These are phyloP conservation scores for Orussus abietinus DNA, from an alignment of 1,140 invertebrate species.

Conservation along the genomic window DNA sequence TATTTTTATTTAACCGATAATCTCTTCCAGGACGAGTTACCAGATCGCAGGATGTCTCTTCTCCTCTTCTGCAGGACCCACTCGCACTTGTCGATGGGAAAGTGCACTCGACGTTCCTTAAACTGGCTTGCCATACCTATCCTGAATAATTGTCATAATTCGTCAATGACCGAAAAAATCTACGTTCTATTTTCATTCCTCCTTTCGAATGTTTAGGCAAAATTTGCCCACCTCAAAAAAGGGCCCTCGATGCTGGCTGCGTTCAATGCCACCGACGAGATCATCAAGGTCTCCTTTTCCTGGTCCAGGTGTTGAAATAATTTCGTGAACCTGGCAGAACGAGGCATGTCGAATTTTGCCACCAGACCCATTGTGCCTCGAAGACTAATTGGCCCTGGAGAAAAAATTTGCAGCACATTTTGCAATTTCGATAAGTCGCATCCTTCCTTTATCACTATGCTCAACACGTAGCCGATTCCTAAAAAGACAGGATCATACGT, in stretches of 20 bases:
- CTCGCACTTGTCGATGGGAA: conserved; percentile 17
- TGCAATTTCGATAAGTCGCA: conserved; percentile 16
- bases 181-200: conserved; percentile 6
- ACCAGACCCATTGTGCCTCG: conserved; percentile 21
- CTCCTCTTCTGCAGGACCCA: conserved; percentile 20
- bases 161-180: conserved; percentile 1
- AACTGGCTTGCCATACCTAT: conserved; percentile 23
- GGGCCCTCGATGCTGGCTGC: conserved; percentile 24
- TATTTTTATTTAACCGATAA: background rate
- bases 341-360: conserved; percentile 22
- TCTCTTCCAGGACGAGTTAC: conserved; percentile 11
- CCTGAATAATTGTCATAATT: too few species aligned
- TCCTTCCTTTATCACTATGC: conserved; percentile 19
- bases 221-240: conserved; percentile 23
- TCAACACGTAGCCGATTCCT: conserved; percentile 24
- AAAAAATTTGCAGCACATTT: conserved; percentile 19
- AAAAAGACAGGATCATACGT: background rate
- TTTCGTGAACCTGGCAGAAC: conserved; percentile 17
- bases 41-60: conserved; percentile 15
- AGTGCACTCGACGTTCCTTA: conserved; percentile 15
- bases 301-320: conserved; percentile 19
- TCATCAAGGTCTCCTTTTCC: conserved; percentile 19
- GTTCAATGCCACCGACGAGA: conserved; percentile 15
- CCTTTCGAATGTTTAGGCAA: too few species aligned
- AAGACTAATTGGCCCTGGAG: conserved; percentile 16